A percentile compares a stretch with the other conserved stretches of the same genome.
Conservation (phyloP, 2,113 vertebrate genomes). For the Rattus rattus region DNA sequence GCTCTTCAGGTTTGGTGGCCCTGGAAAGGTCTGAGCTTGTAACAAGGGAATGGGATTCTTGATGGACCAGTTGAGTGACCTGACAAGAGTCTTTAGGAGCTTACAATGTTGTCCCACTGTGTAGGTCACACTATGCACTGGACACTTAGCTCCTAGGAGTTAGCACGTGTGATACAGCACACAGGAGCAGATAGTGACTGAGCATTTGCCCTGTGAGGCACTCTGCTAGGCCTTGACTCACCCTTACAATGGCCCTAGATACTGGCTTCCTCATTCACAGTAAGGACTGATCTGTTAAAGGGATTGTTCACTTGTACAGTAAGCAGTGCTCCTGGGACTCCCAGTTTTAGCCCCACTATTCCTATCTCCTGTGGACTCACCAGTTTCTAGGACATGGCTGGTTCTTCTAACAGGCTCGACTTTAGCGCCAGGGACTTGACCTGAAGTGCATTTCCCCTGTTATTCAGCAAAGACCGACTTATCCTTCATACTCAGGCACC, state of each 20-base stretch:
- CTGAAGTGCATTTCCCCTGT: neutral
- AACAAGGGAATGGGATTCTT: neutral
- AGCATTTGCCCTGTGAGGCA: neutral
- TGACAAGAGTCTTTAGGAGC: neutral
- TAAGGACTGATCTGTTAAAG: neutral
- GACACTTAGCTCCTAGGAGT: neutral
- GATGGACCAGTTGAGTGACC: neutral
- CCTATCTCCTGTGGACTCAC: neutral
- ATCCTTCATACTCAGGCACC: neutral
- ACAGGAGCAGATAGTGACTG: neutral
- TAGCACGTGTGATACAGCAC: neutral
- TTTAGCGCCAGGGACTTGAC: neutral
- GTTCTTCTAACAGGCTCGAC: neutral
- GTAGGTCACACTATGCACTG: neutral
- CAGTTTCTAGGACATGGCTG: neutral
- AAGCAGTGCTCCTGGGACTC: neutral
- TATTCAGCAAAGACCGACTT: neutral
- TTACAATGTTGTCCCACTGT: neutral
- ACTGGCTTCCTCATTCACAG: neutral
- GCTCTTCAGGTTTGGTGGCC: neutral
- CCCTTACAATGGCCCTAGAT: neutral
- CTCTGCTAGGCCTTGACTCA: neutral
- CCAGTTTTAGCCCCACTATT: rapidly evolving
- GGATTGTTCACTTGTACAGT: neutral
- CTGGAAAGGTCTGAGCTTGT: neutral